Evolutionary conservation across 2,113 vertebrate genomes (phyloP), one percentile per base, ranked within the genome.

Genomic region (Epinephelus lanceolatus): DNA sequence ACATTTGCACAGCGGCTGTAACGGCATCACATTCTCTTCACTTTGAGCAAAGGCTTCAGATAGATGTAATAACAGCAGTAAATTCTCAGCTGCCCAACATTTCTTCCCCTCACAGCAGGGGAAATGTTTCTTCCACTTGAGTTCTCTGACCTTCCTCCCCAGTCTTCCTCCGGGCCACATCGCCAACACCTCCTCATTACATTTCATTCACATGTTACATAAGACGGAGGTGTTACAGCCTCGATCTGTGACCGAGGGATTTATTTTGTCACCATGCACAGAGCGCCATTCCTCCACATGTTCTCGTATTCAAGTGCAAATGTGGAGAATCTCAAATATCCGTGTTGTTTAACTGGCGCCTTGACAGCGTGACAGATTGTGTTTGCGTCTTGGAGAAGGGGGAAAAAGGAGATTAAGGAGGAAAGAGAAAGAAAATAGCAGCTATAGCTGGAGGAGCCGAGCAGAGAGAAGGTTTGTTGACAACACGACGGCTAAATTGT

Each of bases 71-170:
- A 40, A 25, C 21, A 21, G n/a, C 42, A 77, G 62, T 53, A n/a
- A 37, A 23, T 62, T 59, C 74, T 21, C 27, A 40, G 47, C 55
- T 61, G 21, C 49, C 51, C 3, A 40, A 9, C 37, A 17, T 40
- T 18, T 61, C 21, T 25, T 47, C 37, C 37, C 23, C 6, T 40
- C 53, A 23, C 62, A 61, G 51, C 25, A 5, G 18, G 18, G 47
- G 18, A 55, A 69, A 25, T 10, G 42, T 51, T 8, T 2, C 40
- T 6, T 33, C 55, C 37, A 5, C 8, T 66, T 14, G 40, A 86
- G 73, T 75, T 76, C 78, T 27, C 61, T 62, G 73, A 84, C 87
- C 88, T 79, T 65, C 27, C 49, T 66, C 60, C 74, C 49, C n/a
- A 5, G 1, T 61, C 47, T 56, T 53, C 27, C 85, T 53, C 21